A percentile compares a stretch with the other conserved stretches of the same genome.
These are phyloP conservation scores for Maccullochella peelii DNA, from an alignment of 2,113 vertebrate genomes.

Conservation along the genomic window DNA sequence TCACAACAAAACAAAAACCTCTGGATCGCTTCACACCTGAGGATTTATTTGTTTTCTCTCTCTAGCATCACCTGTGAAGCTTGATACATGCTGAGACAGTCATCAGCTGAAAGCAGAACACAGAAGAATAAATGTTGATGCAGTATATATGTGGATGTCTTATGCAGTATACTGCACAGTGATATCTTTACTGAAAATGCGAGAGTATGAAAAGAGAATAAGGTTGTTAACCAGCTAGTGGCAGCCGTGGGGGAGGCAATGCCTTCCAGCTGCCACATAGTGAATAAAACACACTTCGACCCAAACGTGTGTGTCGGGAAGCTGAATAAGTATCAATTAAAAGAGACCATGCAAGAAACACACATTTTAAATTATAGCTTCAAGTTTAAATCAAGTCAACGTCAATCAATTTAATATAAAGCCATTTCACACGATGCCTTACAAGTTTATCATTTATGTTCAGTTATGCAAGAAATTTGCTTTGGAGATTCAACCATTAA, in stretches of 20 bases:
- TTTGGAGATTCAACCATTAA: neutral
- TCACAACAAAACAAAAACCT: neutral
- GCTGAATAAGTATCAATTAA: neutral
- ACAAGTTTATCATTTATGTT: constrained; percentile 1
- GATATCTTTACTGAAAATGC: constrained; percentile 26
- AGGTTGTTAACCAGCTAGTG: neutral
- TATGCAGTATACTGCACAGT: constrained; percentile 28
- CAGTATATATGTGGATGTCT: constrained; percentile 20
- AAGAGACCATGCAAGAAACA: neutral
- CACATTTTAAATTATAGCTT: neutral
- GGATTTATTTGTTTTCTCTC: neutral
- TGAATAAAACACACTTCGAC: neutral
- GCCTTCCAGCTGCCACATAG: neutral
- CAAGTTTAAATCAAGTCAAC: neutral
- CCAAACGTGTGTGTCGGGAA: neutral
- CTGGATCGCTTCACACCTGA: neutral
- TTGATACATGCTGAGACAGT: neutral
- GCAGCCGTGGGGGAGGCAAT: neutral
- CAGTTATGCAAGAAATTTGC: neutral
- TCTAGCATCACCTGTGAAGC: constrained; percentile 2
- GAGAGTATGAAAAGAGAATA: constrained; percentile 11
- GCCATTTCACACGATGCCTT: neutral
- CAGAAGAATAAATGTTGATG: constrained; percentile 30
- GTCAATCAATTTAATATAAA: neutral
- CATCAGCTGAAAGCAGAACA: neutral